Conservation (phyloP, 1,140 invertebrate species). For the Drosophila saltans region DNA sequence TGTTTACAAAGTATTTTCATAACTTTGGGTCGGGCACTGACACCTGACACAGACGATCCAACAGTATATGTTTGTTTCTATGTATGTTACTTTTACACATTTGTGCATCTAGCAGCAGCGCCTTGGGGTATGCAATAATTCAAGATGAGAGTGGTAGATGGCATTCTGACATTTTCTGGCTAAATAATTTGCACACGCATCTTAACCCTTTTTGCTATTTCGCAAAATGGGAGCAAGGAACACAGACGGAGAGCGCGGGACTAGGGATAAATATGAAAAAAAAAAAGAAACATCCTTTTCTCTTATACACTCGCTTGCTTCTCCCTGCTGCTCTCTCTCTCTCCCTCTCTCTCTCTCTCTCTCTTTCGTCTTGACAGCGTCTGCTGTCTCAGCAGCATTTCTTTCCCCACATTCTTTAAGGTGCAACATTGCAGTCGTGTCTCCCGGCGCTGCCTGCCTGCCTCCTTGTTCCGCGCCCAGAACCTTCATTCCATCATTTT, state of each 20-base stretch:
- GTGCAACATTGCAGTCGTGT: conserved; percentile 72
- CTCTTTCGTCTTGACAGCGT: conserved; percentile 37
- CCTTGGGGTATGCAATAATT: conserved; percentile 62
- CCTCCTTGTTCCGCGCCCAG: background rate
- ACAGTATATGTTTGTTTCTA: no score
- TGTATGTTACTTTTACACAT: background rate
- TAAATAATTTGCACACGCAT: conserved; percentile 77
- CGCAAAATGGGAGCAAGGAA: conserved; percentile 27
- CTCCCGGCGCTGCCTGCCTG: conserved; percentile 10
- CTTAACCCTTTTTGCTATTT: conserved; percentile 65
- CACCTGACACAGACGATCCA: conserved; percentile 66
- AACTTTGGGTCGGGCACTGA: conserved; percentile 77
- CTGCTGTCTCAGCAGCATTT: conserved; percentile 75
- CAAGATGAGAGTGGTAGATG: conserved; percentile 50
- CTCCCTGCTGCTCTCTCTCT: no score
- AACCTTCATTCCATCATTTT: conserved; percentile 38
- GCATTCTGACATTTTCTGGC: conserved; percentile 75
- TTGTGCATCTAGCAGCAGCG: conserved; percentile 13
- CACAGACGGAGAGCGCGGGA: no score
- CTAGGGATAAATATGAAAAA: conserved; percentile 71
- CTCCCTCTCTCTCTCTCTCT: background rate
- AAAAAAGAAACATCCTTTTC: conserved; percentile 45
- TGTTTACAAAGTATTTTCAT: conserved; percentile 82
- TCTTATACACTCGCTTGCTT: no score
- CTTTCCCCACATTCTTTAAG: conserved; percentile 65